Evolutionary conservation across 2,888 invertebrate genomes (phyloP).

Genomic region (Tortricodes alternella): DNA sequence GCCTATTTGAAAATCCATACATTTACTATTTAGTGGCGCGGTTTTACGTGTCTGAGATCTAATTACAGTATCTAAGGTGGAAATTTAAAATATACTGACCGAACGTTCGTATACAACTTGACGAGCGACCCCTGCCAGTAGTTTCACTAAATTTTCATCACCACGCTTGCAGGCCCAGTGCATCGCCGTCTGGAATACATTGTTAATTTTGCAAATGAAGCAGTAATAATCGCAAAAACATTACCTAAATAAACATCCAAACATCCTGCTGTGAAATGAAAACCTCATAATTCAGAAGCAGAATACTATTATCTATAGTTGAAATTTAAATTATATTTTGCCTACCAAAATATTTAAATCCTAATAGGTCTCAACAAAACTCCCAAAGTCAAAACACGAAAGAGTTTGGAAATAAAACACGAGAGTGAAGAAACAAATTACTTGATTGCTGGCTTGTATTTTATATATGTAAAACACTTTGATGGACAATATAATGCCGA

Average conservation of each 20-base stretch:
- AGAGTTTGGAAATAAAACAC: slow-evolving; percentile 60
- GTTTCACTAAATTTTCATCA: slow-evolving; percentile 94
- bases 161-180: slow-evolving; percentile 99
- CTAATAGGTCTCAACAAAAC: slow-evolving; percentile 63
- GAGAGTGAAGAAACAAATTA: slow-evolving; percentile 75
- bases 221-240: background rate
- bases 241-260: slow-evolving; percentile 12
- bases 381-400: slow-evolving; percentile 61
- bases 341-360: slow-evolving; percentile 55
- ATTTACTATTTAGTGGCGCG: no score
- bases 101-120: slow-evolving; percentile 93
- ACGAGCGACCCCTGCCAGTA: slow-evolving; percentile 93
- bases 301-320: background rate
- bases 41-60: no score
- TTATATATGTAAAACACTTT: slow-evolving; percentile 80
- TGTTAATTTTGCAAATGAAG: slow-evolving; percentile 25
- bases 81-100: slow-evolving; percentile 84
- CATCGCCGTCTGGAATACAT: slow-evolving; percentile 91
- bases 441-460: slow-evolving; percentile 78
- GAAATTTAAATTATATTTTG: slow-evolving; percentile 46
- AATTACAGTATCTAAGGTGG: no score
- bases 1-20: no score
- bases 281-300: background rate
- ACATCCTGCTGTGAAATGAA: no score
- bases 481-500: slow-evolving; percentile 81